phyloP scores from a whole-genome alignment of 2,797 vertebrate genomes.

The Fundulus diaphanus region DNA sequence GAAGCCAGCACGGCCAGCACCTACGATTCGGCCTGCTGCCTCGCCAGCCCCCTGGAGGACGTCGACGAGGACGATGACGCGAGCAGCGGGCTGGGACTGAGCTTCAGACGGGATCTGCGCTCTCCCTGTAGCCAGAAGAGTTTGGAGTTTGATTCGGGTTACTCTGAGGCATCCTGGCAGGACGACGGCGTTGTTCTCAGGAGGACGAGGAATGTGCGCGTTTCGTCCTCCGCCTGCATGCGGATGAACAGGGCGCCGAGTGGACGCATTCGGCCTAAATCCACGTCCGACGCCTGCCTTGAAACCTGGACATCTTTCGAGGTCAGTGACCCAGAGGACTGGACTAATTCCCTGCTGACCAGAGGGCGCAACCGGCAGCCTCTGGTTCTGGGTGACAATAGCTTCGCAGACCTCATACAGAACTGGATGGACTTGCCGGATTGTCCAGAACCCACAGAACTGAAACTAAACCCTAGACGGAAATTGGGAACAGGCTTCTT shows the following conservation, averaged over 20 bases:
- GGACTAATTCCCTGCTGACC: slow-evolving; percentile 91
- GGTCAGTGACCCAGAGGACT: slow-evolving; percentile 84
- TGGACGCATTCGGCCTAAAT: slow-evolving; percentile 82
- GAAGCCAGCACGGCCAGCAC: slow-evolving; percentile 85
- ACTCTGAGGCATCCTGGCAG: slow-evolving; percentile 92
- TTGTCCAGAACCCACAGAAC: slow-evolving; percentile 75
- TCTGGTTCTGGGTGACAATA: slow-evolving; percentile 93
- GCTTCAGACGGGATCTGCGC: slow-evolving; percentile 67
- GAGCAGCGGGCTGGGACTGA: slow-evolving; percentile 67
- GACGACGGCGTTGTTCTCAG: slow-evolving; percentile 84
- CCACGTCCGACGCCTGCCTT: slow-evolving; percentile 88
- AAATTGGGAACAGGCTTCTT: slow-evolving; percentile 87
- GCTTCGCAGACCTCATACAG: slow-evolving; percentile 94
- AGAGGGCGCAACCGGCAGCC: slow-evolving; percentile 93
- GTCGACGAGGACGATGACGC: slow-evolving; percentile 76
- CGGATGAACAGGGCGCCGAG: slow-evolving; percentile 71
- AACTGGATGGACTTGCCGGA: slow-evolving; percentile 97
- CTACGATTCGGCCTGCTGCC: slow-evolving; percentile 90
- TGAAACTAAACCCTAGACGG: slow-evolving; percentile 65
- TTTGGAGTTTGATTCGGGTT: slow-evolving; percentile 94
- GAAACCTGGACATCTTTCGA: slow-evolving; percentile 90
- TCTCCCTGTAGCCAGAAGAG: slow-evolving; percentile 87
- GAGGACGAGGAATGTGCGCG: slow-evolving; percentile 81
- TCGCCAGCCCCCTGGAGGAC: slow-evolving; percentile 82
- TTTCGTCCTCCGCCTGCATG: slow-evolving; percentile 83